phyloP scores from a whole-genome alignment of 2,113 vertebrate genomes.

The Actenoides lindsayi region DNA sequence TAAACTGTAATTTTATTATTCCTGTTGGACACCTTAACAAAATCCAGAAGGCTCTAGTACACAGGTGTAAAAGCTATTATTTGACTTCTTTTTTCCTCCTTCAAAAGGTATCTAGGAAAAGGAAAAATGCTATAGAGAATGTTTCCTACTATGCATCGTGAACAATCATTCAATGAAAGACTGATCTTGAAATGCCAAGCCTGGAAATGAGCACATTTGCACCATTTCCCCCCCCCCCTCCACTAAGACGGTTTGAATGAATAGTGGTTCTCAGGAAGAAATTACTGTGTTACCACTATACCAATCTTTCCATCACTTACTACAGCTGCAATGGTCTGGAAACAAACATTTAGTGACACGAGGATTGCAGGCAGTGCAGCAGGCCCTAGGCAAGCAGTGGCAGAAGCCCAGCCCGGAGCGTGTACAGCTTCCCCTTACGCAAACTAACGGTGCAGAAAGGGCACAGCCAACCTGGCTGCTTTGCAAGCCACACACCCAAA shows the following conservation, averaged over 20 bases:
- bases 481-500: neutral
- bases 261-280: conserved; percentile 63
- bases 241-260: conserved; percentile 39
- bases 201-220: conserved; percentile 4
- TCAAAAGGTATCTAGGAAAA: neutral
- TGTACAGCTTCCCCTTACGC: fast-evolving
- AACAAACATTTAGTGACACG: conserved; percentile 23
- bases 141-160: neutral
- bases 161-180: conserved; percentile 28
- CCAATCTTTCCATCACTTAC: conserved; percentile 41
- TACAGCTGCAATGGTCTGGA: conserved; percentile 55
- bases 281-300: conserved; percentile 58
- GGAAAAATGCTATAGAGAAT: neutral
- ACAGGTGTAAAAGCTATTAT: neutral
- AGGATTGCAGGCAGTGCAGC: neutral
- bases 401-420: neutral
- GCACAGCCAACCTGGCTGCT: neutral
- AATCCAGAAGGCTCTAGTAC: neutral
- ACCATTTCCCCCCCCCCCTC: neutral
- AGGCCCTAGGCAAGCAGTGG: neutral
- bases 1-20: neutral
- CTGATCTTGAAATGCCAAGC: conserved; percentile 36
- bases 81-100: neutral
- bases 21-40: neutral
- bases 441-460: fast-evolving